These are phyloP conservation scores for Thereva nobilitata DNA, from an alignment of 2,888 invertebrate species.

Conservation along the genomic window DNA sequence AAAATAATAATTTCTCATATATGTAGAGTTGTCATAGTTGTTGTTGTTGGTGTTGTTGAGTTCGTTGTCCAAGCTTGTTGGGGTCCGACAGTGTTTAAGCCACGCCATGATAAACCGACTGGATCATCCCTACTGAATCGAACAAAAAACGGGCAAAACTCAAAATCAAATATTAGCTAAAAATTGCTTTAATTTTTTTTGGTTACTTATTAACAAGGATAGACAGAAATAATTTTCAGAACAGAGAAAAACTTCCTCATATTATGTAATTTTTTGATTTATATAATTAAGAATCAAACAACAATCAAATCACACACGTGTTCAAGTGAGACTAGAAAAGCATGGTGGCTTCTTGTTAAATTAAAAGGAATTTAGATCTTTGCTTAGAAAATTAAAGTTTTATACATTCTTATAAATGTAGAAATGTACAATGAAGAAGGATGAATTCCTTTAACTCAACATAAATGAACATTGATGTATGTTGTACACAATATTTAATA, in stretches of 20 bases:
- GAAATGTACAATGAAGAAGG: no score
- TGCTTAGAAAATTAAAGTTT: not conserved
- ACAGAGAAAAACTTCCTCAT: no score
- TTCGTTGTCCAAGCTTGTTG: constrained; percentile 37
- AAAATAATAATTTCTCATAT: constrained; percentile 40
- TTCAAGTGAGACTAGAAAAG: constrained; percentile 28
- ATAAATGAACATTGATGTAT: no score
- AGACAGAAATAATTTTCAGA: no score
- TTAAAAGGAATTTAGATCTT: constrained; percentile 3
- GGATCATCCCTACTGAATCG: constrained; percentile 43
- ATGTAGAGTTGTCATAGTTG: constrained; percentile 48
- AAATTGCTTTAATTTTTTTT: no score
- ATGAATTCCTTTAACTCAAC: no score
- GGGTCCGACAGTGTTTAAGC: constrained; percentile 46
- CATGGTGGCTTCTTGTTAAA: constrained; percentile 11
- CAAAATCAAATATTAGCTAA: no score
- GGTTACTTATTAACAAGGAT: no score
- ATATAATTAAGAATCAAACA: constrained; percentile 8
- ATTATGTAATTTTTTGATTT: no score
- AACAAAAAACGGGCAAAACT: not conserved
- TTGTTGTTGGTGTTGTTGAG: constrained; percentile 46
- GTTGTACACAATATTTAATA: no score
- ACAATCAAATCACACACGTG: constrained; percentile 26
- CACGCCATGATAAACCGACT: constrained; percentile 46
- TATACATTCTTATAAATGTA: no score